Percentiles rank a stretch among this genome's conserved stretches.
These are phyloP conservation scores for Eupristina koningsbergeri DNA, from an alignment of 1,140 invertebrate genomes.

Conservation along the genomic window DNA sequence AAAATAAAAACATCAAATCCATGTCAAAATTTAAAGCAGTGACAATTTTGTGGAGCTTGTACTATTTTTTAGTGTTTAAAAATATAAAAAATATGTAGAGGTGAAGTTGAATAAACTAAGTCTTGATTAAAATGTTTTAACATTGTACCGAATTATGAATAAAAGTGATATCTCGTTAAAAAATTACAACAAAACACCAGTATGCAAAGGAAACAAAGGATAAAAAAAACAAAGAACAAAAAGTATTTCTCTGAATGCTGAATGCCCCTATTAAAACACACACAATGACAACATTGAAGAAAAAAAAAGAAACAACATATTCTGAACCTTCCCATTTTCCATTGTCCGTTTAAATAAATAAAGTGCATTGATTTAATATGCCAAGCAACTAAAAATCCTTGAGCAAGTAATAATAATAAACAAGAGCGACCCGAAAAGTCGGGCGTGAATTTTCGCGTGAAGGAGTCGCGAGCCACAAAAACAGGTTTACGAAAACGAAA, in stretches of 20 bases:
- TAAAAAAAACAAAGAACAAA: neutral
- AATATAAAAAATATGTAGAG: too few relatives aligned
- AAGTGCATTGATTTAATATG: conserved; percentile 1
- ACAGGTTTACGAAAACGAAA: conserved; percentile 12
- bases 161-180: neutral
- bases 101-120: too few relatives aligned
- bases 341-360: conserved; percentile 32
- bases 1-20: too few relatives aligned
- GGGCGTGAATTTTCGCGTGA: too few relatives aligned
- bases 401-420: too few relatives aligned
- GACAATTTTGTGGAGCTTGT: too few relatives aligned
- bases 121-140: too few relatives aligned
- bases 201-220: conserved; percentile 38
- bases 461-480: too few relatives aligned
- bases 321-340: neutral
- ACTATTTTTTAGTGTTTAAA: too few relatives aligned
- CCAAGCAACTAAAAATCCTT: too few relatives aligned
- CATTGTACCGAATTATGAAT: neutral
- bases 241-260: neutral
- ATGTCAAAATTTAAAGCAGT: too few relatives aligned
- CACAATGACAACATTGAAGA: neutral
- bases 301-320: neutral
- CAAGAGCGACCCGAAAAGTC: too few relatives aligned
- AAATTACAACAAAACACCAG: neutral
- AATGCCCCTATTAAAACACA: conserved; percentile 9